Evolutionary conservation across 1,140 invertebrate genomes (phyloP), one percentile per base, ranked within the genome.

Genomic region (Brachionus asplanchnoidis): DNA sequence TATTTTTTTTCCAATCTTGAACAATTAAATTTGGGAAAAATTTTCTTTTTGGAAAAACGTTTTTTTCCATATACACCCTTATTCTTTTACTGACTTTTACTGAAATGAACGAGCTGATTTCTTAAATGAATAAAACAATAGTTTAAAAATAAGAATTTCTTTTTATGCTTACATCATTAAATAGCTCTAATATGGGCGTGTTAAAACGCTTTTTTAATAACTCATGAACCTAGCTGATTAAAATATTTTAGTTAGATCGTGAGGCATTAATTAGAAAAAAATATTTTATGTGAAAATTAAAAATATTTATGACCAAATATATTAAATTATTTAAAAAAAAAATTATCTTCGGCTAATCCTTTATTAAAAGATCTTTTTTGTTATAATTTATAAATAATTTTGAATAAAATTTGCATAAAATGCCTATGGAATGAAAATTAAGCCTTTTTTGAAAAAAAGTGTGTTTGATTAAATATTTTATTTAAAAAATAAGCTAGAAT

Each of bases 341-440:
- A 0, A 17, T 14, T 53, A 60, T 60, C 20, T 60, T 6, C 11
- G 14, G 14, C 44, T 46, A 46, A 46, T 46, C 53, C 8, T 60
- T n/a, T n/a, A 53, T 17, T 0, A 53, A 53, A 53, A 53, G 6
- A 53, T 53, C 6, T 6, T 53, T 53, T 53, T 14, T 53, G 17
- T 6, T 11, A 60, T 20, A 60, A 20, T 8, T 20, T 60, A 60
- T 60, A 60, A 60, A 60, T 60, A 60, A 20, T 60, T 60, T 60
- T 60, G 53, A 60, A 60, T 60, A 60, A 60, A 60, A 60, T 60
- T 60, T 60, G 23, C 53, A 60, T 60, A 60, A 60, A 60, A 60
- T 60, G 17, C 17, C 46, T 53, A 0, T 53, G 46, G n/a, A 53
- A 53, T 53, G 14, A 53, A 53, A 53, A 53, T n/a, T 53, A 17